A percentile compares a stretch with the other conserved stretches of the same genome.
Evolutionary conservation across 2,888 invertebrate species (phyloP).

Genomic region (Macrophya annulata): DNA sequence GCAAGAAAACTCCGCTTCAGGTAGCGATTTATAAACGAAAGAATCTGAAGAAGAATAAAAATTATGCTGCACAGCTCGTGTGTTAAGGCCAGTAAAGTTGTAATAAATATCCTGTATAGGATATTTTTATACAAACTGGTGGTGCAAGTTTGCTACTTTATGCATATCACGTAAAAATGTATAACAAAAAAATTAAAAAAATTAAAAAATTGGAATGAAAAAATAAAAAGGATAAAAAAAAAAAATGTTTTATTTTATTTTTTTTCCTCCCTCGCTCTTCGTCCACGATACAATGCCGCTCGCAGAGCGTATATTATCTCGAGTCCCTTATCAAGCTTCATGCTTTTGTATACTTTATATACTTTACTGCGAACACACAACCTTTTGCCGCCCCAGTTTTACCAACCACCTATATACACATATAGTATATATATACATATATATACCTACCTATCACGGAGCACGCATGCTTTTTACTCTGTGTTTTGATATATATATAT

Average conservation of each 20-base stretch:
- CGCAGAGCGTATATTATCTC: constrained; percentile 69
- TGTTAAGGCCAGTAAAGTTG: no score
- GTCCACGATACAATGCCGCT: constrained; percentile 57
- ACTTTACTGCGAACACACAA: constrained; percentile 68
- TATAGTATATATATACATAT: no score
- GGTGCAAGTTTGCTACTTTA: constrained; percentile 6
- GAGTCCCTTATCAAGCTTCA: constrained; percentile 74
- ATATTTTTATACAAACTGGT: not conserved
- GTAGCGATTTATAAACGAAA: not conserved
- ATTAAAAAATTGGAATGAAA: not conserved
- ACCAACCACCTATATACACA: not conserved
- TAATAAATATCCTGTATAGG: no score
- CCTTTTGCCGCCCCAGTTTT: constrained; percentile 45
- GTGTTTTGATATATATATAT: not conserved
- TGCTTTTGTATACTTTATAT: constrained; percentile 71
- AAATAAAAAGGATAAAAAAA: not conserved
- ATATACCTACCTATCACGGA: not conserved
- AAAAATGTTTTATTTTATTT: constrained; percentile 5
- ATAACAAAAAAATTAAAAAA: not conserved
- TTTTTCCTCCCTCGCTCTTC: constrained; percentile 53
- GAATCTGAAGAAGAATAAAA: not conserved
- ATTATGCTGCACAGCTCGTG: not conserved
- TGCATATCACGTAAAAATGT: constrained; percentile 4
- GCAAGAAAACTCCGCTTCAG: not conserved
- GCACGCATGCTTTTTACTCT: constrained; percentile 16